These are phyloP conservation scores for Heteromyza rotundicornis DNA, from an alignment of 2,888 invertebrate species.

Conservation along the genomic window DNA sequence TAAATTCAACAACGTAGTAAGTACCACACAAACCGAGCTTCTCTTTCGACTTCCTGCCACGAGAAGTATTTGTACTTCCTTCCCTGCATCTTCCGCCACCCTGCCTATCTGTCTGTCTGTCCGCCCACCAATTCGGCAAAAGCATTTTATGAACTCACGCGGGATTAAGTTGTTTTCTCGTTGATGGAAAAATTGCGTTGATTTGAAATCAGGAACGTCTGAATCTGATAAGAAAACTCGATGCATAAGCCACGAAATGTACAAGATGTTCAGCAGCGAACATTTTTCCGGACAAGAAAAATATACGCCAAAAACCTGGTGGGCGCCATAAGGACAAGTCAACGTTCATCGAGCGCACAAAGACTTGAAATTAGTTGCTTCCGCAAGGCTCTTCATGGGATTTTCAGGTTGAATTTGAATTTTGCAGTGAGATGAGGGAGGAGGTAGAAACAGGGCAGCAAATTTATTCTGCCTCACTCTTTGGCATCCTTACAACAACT, in stretches of 20 bases:
- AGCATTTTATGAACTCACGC: slow-evolving; percentile 54
- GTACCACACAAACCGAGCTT: no score
- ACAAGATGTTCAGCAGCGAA: neutral
- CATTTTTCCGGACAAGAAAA: slow-evolving; percentile 1
- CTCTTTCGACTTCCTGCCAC: neutral
- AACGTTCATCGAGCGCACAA: slow-evolving; percentile 13
- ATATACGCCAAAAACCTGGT: neutral
- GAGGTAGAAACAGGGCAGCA: slow-evolving; percentile 30
- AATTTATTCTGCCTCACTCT: slow-evolving; percentile 53
- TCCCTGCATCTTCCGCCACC: neutral
- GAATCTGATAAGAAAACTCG: slow-evolving; percentile 52
- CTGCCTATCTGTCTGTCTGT: neutral
- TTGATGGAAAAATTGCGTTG: neutral
- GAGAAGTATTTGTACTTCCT: no score
- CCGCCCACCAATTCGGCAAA: neutral
- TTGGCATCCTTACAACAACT: slow-evolving; percentile 21
- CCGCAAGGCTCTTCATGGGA: no score
- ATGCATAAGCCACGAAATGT: slow-evolving; percentile 15
- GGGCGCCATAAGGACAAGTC: slow-evolving; percentile 20
- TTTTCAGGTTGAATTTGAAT: no score
- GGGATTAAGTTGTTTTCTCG: slow-evolving; percentile 56
- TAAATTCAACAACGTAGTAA: no score
- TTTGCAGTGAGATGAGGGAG: slow-evolving; percentile 36
- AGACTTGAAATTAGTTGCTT: slow-evolving; percentile 51
- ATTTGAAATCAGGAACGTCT: slow-evolving; percentile 20